These are phyloP conservation scores for Laticauda colubrina DNA, from an alignment of 2,113 vertebrate species.

Conservation along the genomic window DNA sequence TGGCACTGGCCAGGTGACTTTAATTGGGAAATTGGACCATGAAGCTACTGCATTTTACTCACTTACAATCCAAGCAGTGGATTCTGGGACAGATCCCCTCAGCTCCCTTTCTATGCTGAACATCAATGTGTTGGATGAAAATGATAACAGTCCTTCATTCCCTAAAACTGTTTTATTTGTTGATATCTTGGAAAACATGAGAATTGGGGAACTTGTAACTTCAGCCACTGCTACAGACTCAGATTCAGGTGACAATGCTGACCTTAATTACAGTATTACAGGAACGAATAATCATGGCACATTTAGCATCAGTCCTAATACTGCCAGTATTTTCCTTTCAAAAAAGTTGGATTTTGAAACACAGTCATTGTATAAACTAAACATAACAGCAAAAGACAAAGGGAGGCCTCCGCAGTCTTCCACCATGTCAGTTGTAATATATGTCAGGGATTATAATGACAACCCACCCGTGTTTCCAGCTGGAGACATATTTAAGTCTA, in stretches of 20 bases:
- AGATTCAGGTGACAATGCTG: slow-evolving; percentile 90
- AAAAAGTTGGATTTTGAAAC: slow-evolving; percentile 95
- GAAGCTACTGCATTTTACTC: slow-evolving; percentile 88
- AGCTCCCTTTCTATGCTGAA: slow-evolving; percentile 88
- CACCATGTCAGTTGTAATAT: slow-evolving; percentile 89
- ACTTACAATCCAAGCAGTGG: slow-evolving; percentile 87
- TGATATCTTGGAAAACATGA: slow-evolving; percentile 94
- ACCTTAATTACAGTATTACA: slow-evolving; percentile 89
- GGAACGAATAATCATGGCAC: slow-evolving; percentile 93
- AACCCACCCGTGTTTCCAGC: slow-evolving; percentile 90
- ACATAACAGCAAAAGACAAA: slow-evolving; percentile 90
- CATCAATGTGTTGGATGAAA: slow-evolving; percentile 91
- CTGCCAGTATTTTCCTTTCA: slow-evolving; percentile 91
- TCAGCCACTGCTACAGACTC: slow-evolving; percentile 91
- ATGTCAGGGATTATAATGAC: slow-evolving; percentile 94
- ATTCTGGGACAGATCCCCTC: slow-evolving; percentile 77
- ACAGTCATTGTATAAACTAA: slow-evolving; percentile 89
- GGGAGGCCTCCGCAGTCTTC: slow-evolving; percentile 87
- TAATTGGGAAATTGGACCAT: slow-evolving; percentile 90
- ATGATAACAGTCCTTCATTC: slow-evolving; percentile 93
- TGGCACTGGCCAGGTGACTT: slow-evolving; percentile 86
- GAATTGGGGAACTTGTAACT: slow-evolving; percentile 91
- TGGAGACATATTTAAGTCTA: slow-evolving; percentile 93
- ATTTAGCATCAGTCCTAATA: slow-evolving; percentile 95
- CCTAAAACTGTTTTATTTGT: slow-evolving; percentile 84